Evolutionary conservation across 2,888 invertebrate species (phyloP).

Genomic region (Cheilosia urbana): DNA sequence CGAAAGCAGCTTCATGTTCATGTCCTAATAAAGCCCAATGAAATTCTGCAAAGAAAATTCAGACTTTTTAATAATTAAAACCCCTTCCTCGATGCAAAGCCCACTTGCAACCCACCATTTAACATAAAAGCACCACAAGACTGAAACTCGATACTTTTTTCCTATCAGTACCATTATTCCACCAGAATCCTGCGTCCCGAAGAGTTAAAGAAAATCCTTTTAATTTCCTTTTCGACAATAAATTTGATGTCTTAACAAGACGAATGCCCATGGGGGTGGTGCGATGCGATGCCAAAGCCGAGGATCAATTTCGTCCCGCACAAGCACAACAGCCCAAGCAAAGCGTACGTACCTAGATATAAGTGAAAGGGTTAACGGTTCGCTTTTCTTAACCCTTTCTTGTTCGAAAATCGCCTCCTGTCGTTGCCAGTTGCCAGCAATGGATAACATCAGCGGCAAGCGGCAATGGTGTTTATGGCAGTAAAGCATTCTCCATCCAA

Average conservation of each 20-base stretch:
- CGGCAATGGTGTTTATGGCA: slow-evolving; percentile 71
- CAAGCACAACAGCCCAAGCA: not conserved
- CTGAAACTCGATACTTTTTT: slow-evolving; percentile 72
- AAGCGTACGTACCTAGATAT: not conserved
- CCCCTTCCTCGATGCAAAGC: slow-evolving; percentile 34
- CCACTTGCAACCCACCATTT: slow-evolving; percentile 12
- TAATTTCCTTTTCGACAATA: slow-evolving; percentile 80
- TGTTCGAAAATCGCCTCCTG: slow-evolving; percentile 52
- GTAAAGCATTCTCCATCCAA: slow-evolving; percentile 56
- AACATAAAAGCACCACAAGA: slow-evolving; percentile 53
- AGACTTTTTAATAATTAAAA: slow-evolving; percentile 73
- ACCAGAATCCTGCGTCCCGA: slow-evolving; percentile 18
- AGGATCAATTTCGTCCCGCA: slow-evolving; percentile 46
- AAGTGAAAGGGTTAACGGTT: slow-evolving; percentile 43
- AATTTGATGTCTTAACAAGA: slow-evolving; percentile 77
- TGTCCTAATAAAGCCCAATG: slow-evolving; percentile 46
- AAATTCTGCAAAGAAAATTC: slow-evolving; percentile 47
- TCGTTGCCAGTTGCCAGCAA: slow-evolving; percentile 70
- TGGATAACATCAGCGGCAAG: slow-evolving; percentile 70
- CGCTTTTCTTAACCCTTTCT: slow-evolving; percentile 61
- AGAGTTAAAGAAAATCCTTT: slow-evolving; percentile 78
- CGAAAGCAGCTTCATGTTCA: slow-evolving; percentile 47
- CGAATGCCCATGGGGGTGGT: slow-evolving; percentile 69
- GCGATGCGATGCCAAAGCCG: slow-evolving; percentile 14
- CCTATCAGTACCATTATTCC: slow-evolving; percentile 24